These are phyloP conservation scores for Smittia aterrima DNA, from an alignment of 2,888 invertebrate species.

Conservation along the genomic window DNA sequence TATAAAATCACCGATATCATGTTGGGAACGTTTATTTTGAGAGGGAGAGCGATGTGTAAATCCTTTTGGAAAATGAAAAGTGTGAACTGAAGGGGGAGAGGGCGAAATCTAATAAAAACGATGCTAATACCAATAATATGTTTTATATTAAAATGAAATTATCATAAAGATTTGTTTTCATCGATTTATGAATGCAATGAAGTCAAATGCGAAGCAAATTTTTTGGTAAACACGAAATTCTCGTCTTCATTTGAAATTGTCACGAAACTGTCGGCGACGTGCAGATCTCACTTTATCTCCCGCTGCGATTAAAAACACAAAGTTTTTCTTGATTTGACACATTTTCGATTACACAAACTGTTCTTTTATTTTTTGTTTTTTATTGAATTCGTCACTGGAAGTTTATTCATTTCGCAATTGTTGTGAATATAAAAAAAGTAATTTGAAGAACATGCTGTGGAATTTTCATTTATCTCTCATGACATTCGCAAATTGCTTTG, in stretches of 20 bases:
- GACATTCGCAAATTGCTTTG: not conserved
- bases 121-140: conserved; percentile 42
- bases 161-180: conserved; percentile 28
- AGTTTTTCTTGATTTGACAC: not conserved
- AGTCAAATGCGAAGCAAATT: not conserved
- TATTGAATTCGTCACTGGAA: not conserved
- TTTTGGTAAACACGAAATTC: not conserved
- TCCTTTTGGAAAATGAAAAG: conserved; percentile 17
- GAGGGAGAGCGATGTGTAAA: conserved; percentile 11
- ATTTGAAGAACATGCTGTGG: not conserved
- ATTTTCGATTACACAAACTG: not conserved
- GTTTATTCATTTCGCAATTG: not conserved
- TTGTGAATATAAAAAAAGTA: not conserved
- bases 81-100: not conserved
- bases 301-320: not conserved
- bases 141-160: conserved; percentile 42
- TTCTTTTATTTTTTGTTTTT: not conserved
- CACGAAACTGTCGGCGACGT: not conserved
- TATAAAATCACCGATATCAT: conserved; percentile 39
- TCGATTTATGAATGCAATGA: not conserved
- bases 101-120: conserved; percentile 40
- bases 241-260: not conserved
- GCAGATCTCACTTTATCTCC: not conserved
- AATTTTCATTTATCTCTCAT: conserved; percentile 10
- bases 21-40: conserved; percentile 40